Conservation (phyloP, 2,888 invertebrate species). For the Cheilosia impressa region DNA sequence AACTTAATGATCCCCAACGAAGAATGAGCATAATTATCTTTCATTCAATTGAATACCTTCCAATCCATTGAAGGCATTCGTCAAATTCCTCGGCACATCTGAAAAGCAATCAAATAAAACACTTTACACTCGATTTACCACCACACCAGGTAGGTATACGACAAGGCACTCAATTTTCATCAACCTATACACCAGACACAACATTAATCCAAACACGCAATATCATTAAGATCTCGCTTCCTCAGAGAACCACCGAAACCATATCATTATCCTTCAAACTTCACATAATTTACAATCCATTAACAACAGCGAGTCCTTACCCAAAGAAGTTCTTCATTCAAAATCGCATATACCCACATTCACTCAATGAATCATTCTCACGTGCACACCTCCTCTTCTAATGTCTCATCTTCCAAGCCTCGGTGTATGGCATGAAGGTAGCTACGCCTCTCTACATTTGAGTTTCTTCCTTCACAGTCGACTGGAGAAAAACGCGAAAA, state of each 20-base stretch:
- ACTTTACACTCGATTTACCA: constrained; percentile 51
- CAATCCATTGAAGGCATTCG: constrained; percentile 12
- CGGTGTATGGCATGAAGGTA: background rate
- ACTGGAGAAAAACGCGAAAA: constrained; percentile 1
- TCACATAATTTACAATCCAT: constrained; percentile 63
- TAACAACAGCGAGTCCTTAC: constrained; percentile 16
- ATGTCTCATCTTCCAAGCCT: constrained; percentile 14
- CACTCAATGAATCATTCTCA: constrained; percentile 50
- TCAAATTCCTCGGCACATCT: constrained; percentile 17
- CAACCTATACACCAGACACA: background rate
- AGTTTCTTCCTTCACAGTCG: background rate
- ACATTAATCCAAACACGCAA: constrained; percentile 16
- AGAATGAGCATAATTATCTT: background rate
- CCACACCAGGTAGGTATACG: constrained; percentile 1
- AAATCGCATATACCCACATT: constrained; percentile 2
- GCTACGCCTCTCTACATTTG: background rate
- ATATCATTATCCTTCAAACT: constrained; percentile 58
- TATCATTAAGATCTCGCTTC: constrained; percentile 29
- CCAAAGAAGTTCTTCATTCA: constrained; percentile 1
- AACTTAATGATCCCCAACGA: background rate
- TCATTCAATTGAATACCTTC: constrained; percentile 15
- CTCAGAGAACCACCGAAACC: background rate
- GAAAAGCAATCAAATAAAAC: constrained; percentile 55
- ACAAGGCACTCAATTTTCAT: constrained; percentile 13
- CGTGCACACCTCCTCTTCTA: constrained; percentile 4